These are phyloP conservation scores for Borostomias antarcticus DNA, from an alignment of 2,797 vertebrate genomes.

Conservation along the genomic window DNA sequence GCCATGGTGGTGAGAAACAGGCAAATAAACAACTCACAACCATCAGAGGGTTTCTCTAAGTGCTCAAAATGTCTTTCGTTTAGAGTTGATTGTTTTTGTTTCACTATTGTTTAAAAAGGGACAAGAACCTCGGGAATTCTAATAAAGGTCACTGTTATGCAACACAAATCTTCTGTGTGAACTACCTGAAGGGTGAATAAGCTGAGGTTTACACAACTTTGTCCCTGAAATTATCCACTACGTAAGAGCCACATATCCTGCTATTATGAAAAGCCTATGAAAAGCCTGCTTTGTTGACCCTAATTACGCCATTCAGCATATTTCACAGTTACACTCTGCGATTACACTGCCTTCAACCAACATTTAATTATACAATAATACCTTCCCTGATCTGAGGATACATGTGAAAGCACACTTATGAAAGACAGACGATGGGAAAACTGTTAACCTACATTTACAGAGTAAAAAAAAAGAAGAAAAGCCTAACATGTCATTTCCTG, in stretches of 20 bases:
- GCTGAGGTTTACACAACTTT: background rate
- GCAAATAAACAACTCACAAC: slow-evolving; percentile 18
- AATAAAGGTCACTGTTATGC: slow-evolving; percentile 30
- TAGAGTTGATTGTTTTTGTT: slow-evolving; percentile 17
- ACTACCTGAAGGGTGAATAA: background rate
- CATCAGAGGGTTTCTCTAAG: background rate
- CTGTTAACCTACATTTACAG: background rate
- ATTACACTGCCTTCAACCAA: background rate
- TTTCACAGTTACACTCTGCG: too few relatives aligned
- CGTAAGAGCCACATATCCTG: background rate
- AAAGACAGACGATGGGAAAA: background rate
- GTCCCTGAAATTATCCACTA: background rate
- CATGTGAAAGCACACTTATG: background rate
- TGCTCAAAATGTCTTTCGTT: slow-evolving; percentile 27
- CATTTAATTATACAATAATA: background rate
- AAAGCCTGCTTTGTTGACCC: background rate
- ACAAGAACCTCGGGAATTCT: background rate
- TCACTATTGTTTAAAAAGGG: slow-evolving; percentile 16
- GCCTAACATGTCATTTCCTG: background rate
- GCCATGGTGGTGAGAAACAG: background rate
- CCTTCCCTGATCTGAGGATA: background rate
- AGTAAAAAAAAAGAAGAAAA: background rate
- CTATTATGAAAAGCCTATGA: background rate
- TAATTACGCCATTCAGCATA: background rate
- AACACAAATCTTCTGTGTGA: slow-evolving; percentile 3